These are phyloP conservation scores for Sarotherodon lohbergeri DNA, from an alignment of 2,113 vertebrate species.

Conservation along the genomic window DNA sequence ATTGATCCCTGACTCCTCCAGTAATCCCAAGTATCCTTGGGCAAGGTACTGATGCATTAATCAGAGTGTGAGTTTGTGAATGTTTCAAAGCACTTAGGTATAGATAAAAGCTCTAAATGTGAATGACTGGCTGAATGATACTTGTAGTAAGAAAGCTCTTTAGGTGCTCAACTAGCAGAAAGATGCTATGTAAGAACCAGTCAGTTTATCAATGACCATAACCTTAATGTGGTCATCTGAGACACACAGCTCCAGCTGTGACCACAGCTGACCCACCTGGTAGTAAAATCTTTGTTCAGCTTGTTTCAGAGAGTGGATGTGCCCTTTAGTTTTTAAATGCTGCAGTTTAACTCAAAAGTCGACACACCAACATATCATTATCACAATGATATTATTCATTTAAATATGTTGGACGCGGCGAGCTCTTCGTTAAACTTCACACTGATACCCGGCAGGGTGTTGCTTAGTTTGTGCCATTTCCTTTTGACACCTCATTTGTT, in stretches of 20 bases:
- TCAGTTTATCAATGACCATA: not conserved
- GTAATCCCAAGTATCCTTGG: not conserved
- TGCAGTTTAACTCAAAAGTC: not conserved
- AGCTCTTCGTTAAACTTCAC: not conserved
- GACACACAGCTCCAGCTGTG: not conserved
- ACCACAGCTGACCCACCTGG: not conserved
- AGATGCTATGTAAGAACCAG: not conserved
- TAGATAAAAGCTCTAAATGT: not conserved
- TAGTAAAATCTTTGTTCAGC: not conserved
- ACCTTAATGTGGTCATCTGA: not conserved
- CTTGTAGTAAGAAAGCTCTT: not conserved
- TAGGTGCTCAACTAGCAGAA: not conserved
- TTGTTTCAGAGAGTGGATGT: not conserved
- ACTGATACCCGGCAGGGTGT: not conserved
- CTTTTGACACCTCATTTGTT: not conserved
- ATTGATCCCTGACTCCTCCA: not conserved
- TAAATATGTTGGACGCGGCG: not conserved
- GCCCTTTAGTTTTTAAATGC: not conserved
- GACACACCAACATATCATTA: not conserved
- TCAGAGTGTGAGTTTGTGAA: not conserved
- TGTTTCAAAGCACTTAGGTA: not conserved
- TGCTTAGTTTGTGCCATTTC: not conserved
- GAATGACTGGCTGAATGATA: not conserved
- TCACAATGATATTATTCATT: not conserved
- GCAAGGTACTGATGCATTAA: not conserved